Base-by-base conservation (phyloP, 2,888 invertebrate genomes). In the Dendrolimus pini region DNA sequence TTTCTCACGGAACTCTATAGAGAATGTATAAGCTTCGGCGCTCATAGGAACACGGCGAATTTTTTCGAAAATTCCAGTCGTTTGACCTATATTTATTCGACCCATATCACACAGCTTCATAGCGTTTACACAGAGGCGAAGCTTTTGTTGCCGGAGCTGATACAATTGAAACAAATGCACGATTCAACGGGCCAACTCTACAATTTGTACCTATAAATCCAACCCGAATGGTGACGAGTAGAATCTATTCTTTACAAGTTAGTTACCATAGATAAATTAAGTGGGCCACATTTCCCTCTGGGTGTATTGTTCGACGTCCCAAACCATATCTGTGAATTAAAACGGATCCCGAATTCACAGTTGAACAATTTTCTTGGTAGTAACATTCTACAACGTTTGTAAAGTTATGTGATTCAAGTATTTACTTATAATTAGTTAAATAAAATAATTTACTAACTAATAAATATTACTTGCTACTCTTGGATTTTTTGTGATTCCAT, bases 141-240 rank as follows among this genome's bases (percentile, higher is more conserved):
- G 68, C 70, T 69, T 73, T 74, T 77, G 71, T 77, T 70, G 72
- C 71, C 70, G 70, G 73, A 71, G 67, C 68, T 70, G 70, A 71
- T 72, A 72, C 71, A 74, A 72, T 74, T 75, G 74, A 75, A 75
- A 75, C 73, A 75, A 77, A 75, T 70, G 70, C 67, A 67, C 65
- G 65, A 68, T 71, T 68, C 63, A 60, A 69, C 66, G 61, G 59
- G 2, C 47, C 47, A 68, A 30, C 66, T 68, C 64, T 59, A 68
- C 66, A 67, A 65, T 69, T 70, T 66, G 64, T 65, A 66, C 60
- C 63, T 68, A 71, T 70, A 30, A 30, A 70, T 67, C 67, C 62
- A 65, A 60, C 62, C 61, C 63, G 65, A 68, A 58, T 63, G 60
- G 55, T 59, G 60, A 65, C 67, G 62, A 63, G 57, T 61, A 57